Percentiles rank a stretch among this genome's conserved stretches.
Conservation (phyloP, 2,888 invertebrate species). For the Girardia tigrina region DNA sequence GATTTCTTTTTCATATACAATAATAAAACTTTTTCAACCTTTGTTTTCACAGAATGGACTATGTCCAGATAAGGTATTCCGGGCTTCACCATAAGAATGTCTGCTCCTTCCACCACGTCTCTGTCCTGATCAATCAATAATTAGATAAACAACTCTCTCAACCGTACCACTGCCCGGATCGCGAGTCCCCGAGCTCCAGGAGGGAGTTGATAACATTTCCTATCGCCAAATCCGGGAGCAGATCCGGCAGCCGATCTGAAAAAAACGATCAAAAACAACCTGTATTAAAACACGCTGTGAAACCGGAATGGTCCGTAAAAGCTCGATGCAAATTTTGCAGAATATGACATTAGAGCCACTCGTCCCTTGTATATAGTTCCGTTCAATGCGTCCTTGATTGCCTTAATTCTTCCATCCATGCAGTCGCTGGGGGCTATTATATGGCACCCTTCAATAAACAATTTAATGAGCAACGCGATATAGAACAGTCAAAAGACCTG, state of each 20-base stretch:
- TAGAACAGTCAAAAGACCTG: conserved; percentile 55
- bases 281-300: neutral
- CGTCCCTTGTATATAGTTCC: conserved; percentile 58
- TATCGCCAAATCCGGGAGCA: conserved; percentile 73
- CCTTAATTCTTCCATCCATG: conserved; percentile 71
- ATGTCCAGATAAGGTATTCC: conserved; percentile 82
- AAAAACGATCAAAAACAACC: no score
- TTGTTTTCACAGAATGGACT: conserved; percentile 66
- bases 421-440: conserved; percentile 51
- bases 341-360: conserved; percentile 74
- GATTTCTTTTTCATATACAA: no score
- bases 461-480: neutral
- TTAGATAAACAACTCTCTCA: conserved; percentile 18
- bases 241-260: conserved; percentile 76
- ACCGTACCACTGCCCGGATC: conserved; percentile 47
- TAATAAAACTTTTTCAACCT: no score
- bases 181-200: conserved; percentile 72
- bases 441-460: conserved; percentile 44
- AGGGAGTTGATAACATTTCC: conserved; percentile 79
- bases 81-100: conserved; percentile 92
- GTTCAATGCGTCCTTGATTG: conserved; percentile 65
- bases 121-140: conserved; percentile 51
- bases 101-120: conserved; percentile 82
- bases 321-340: conserved; percentile 81
- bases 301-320: conserved; percentile 80